Conservation (phyloP, 2,797 vertebrate genomes). For the Sebastes cheni region DNA sequence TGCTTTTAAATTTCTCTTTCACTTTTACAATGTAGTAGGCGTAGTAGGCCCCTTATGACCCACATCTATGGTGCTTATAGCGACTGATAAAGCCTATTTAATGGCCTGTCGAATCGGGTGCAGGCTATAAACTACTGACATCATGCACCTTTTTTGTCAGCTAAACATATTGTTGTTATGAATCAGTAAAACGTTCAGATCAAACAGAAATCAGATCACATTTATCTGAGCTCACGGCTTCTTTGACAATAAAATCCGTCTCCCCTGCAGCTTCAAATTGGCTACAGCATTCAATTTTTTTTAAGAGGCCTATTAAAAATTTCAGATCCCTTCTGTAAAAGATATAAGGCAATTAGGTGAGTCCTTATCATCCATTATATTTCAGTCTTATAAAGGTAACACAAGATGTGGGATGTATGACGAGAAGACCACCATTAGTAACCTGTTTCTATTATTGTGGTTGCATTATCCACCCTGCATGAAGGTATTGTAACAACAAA, state of each 20-base stretch:
- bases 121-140: neutral
- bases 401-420: neutral
- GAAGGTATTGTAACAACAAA: neutral
- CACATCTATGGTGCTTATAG: too few species aligned
- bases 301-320: conserved; percentile 10
- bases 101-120: too few species aligned
- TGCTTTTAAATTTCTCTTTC: too few species aligned
- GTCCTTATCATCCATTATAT: neutral
- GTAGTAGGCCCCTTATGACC: too few species aligned
- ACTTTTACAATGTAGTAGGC: too few species aligned
- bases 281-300: neutral
- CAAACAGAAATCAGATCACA: conserved; percentile 11
- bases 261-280: neutral
- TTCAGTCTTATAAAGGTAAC: neutral
- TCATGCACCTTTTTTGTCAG: neutral
- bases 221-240: neutral
- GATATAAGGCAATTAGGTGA: neutral
- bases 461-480: neutral
- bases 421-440: neutral
- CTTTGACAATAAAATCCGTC: neutral
- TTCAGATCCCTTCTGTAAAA: neutral
- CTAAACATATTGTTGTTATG: neutral
- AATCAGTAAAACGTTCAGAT: neutral
- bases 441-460: neutral
- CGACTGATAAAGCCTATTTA: too few species aligned